Conservation (phyloP, 2,888 invertebrate species). For the Idaea biselata region DNA sequence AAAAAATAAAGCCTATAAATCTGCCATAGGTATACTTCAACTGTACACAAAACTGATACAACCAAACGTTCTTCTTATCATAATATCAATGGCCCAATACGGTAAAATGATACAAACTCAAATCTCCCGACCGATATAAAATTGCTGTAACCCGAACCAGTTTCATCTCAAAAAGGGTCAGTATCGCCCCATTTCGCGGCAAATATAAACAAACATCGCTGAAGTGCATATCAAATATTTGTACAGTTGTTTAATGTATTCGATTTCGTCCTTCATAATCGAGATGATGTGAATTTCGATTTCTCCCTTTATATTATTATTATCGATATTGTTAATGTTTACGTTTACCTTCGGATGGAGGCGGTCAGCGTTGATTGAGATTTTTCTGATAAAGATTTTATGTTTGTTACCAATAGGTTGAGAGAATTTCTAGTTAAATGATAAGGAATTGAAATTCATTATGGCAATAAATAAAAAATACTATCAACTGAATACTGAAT, state of each 20-base stretch:
- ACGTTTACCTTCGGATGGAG: neutral
- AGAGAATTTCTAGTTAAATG: neutral
- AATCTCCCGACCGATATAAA: neutral
- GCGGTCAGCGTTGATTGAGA: constrained; percentile 9
- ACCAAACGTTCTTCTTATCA: neutral
- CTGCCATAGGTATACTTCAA: neutral
- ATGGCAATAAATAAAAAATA: too few species aligned
- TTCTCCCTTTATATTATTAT: neutral
- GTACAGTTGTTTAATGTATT: constrained; percentile 38
- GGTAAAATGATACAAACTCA: constrained; percentile 11
- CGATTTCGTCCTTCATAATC: constrained; percentile 33
- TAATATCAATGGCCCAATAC: constrained; percentile 5
- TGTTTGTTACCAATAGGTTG: neutral
- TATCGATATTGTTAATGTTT: neutral
- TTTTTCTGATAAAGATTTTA: constrained; percentile 10
- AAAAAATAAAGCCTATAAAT: neutral
- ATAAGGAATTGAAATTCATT: neutral
- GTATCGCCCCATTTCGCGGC: constrained; percentile 22
- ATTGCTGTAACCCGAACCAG: neutral
- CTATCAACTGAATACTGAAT: too few species aligned
- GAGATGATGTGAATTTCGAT: constrained; percentile 19
- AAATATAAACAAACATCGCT: constrained; percentile 33
- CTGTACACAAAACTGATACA: neutral
- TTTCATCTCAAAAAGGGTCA: constrained; percentile 24
- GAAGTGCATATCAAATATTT: constrained; percentile 53